Base-by-base conservation (phyloP, 2,113 vertebrate genomes). In the Albula goreensis region DNA sequence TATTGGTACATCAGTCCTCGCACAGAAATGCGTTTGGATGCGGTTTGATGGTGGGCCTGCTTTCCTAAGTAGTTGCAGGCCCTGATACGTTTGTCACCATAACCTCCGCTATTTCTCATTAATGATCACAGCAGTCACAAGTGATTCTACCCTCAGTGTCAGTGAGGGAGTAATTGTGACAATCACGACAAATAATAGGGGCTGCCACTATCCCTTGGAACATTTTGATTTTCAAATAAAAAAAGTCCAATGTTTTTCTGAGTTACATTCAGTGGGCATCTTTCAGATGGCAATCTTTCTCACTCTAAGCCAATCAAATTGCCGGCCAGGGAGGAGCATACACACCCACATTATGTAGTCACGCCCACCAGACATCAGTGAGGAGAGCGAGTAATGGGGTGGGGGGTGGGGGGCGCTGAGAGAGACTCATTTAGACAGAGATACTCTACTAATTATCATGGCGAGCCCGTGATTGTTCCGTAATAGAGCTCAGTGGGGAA, bases 381-480 rank as follows among this genome's bases (percentile, higher is more conserved):
- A 88, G 88, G 80, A 74, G 78, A 66, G 80, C 10, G n/a, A 86
- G 78, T 50, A 53, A 50, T 80, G 77, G 41, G 13, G 51, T 15
- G 48, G 82, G 85, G 53, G n/a, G 88, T 93, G 90, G 22, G 22
- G 92, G 92, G 90, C 93, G 85, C 70, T 83, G 85, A 89, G 90
- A 90, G 90, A 88, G 78, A 85, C 90, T 90, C 89, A 86, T 93
- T 92, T 91, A 91, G 90, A 93, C 88, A 87, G 90, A 95, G 95
- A 95, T 95, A 94, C 94, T 95, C 93, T 92, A 93, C 95, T 96
- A 96, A 96, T 96, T 96, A 95, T 95, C 94, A 95, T 95, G 95
- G 95, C 95, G 94, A 91, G 94, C 93, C 95, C 94, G 93, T 94
- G 94, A 95, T 95, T 95, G 95, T 96, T 95, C 94, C 92, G 94